These are phyloP conservation scores for Theropithecus gelada DNA, from an alignment of 2,113 vertebrate genomes.

Conservation along the genomic window DNA sequence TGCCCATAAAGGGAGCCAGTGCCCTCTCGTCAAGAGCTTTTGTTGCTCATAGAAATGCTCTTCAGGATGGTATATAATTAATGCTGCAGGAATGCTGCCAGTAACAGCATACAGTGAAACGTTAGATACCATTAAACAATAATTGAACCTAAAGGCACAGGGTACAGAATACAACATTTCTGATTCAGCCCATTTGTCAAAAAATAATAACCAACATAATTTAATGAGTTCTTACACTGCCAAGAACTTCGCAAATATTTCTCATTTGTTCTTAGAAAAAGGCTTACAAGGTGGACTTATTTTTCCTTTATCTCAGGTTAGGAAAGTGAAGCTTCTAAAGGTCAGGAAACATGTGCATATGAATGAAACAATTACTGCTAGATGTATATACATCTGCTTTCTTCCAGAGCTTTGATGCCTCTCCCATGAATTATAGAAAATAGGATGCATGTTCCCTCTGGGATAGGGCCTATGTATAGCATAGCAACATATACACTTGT, in stretches of 20 bases:
- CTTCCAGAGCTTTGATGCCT: background rate
- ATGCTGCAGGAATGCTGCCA: background rate
- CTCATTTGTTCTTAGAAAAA: background rate
- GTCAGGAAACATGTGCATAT: background rate
- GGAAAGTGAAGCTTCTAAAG: background rate
- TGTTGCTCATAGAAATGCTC: background rate
- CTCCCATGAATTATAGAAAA: background rate
- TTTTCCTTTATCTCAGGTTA: background rate
- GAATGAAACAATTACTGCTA: background rate
- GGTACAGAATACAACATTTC: background rate
- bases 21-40: background rate
- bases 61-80: background rate
- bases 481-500: background rate
- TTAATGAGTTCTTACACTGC: background rate
- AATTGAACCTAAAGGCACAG: background rate
- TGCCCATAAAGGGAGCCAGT: background rate
- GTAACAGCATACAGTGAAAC: background rate
- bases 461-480: rapidly evolving
- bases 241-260: background rate
- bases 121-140: background rate
- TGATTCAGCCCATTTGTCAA: background rate
- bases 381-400: background rate
- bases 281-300: background rate
- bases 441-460: background rate
- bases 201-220: background rate